These are phyloP conservation scores for Eurystomus gularis DNA, from an alignment of 2,113 vertebrate genomes.

Conservation along the genomic window DNA sequence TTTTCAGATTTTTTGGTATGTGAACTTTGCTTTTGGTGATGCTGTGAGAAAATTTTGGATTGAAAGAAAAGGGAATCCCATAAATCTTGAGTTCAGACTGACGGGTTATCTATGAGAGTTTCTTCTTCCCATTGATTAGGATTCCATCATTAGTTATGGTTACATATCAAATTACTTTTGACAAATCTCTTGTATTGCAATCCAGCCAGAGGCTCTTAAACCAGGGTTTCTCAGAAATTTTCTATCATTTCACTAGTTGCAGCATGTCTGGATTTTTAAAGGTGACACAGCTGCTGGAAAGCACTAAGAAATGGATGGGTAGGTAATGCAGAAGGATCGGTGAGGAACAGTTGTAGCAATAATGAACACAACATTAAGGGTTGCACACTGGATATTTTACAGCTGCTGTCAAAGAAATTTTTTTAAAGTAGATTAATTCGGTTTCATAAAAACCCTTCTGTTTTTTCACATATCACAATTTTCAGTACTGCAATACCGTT, in stretches of 20 bases:
- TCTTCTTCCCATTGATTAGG: not conserved
- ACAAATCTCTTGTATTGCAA: not conserved
- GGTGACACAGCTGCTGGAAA: not conserved
- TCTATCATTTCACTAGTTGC: not conserved
- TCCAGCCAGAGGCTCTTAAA: not conserved
- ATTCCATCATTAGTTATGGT: not conserved
- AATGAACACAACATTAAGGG: not conserved
- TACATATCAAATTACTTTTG: not conserved
- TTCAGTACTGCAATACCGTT: not conserved
- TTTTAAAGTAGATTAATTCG: not conserved
- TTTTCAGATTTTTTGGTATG: not conserved
- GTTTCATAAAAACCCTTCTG: not conserved
- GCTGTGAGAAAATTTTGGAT: not conserved
- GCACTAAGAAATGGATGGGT: not conserved
- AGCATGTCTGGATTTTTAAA: not conserved
- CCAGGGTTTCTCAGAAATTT: not conserved
- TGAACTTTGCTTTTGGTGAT: not conserved
- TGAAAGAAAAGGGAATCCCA: not conserved
- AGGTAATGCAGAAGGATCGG: not conserved
- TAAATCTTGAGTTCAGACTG: not conserved
- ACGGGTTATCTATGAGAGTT: not conserved
- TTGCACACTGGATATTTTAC: not conserved
- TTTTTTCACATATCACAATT: not conserved
- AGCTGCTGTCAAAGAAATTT: not conserved
- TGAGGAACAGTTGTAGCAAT: not conserved